Evolutionary conservation across 2,888 invertebrate genomes (phyloP), one percentile per base, ranked within the genome.

Genomic region (Meloe dianella): DNA sequence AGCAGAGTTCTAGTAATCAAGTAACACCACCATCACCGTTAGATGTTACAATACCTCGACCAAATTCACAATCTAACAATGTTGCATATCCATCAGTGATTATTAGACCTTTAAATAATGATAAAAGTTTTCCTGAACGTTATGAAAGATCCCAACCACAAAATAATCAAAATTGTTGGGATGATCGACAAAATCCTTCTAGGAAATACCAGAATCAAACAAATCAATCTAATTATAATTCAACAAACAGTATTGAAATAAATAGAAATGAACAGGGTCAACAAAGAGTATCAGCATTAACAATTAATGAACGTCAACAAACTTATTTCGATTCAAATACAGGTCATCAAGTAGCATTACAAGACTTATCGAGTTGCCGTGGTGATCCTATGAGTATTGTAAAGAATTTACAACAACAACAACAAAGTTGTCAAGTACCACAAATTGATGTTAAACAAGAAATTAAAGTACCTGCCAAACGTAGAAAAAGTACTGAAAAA

Each of bases 61-160:
- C 91, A 6, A 87, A 89, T 51, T 85, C 87, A 0, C 86, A 86
- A 75, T 87, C 88, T 57, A 86, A 85, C 78, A 82, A 80, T 69
- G 91, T 93, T 69, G 93, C 90, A 65, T 94, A 94, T 82, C 91
- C 94, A 61, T 93, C 93, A 72, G 94, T 94, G 69, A 94, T 94
- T 77, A 92, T 92, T 51, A 86, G 92, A 77, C 90, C 92, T 74
- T 81, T 91, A 77, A 90, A 89, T 71, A 85, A 88, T 64, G 88
- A 89, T 73, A 90, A 90, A 82, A 86, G 80, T 71, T 82, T 79
- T 69, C 72, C 84, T 74, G 88, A 88, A 75, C 82, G 88, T 73
- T 89, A 85, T 80, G 88, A 88, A 68, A 82, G 87, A 71, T 57
- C 74, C 27, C 71, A 72, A 59, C 73, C 67, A 27, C 72, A 72